Conservation (phyloP, 2,113 vertebrate species). For the Azemiops feae region DNA sequence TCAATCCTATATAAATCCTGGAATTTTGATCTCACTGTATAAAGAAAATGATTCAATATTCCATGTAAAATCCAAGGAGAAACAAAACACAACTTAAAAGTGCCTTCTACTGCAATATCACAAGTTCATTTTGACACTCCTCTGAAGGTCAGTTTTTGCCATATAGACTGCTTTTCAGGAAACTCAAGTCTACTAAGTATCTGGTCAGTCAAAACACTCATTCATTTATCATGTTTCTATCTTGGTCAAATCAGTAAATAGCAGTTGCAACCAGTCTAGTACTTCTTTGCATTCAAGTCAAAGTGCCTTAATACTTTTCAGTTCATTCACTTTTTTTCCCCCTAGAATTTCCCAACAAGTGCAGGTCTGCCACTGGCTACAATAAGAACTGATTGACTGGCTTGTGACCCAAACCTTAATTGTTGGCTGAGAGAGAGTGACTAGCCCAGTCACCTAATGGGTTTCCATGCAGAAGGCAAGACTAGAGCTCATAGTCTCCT, state of each 20-base stretch:
- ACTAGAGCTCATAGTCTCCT: not conserved
- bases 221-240: not conserved
- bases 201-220: not conserved
- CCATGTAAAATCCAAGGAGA: not conserved
- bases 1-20: not conserved
- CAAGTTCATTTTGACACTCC: not conserved
- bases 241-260: not conserved
- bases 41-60: not conserved
- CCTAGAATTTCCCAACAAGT: not conserved
- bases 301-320: conserved; percentile 5
- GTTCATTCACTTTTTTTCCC: not conserved
- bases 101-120: not conserved
- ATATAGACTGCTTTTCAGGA: not conserved
- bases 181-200: not conserved
- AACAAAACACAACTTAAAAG: not conserved
- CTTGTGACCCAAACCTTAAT: not conserved
- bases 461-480: not conserved
- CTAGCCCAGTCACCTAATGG: not conserved
- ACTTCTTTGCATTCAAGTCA: not conserved
- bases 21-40: not conserved
- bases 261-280: not conserved
- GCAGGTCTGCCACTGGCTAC: not conserved
- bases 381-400: not conserved
- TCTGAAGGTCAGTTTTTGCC: not conserved
- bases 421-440: not conserved